Evolutionary conservation across 2,797 vertebrate species (phyloP), one percentile per base, ranked within the genome.

Genomic region (Cygnus olor): DNA sequence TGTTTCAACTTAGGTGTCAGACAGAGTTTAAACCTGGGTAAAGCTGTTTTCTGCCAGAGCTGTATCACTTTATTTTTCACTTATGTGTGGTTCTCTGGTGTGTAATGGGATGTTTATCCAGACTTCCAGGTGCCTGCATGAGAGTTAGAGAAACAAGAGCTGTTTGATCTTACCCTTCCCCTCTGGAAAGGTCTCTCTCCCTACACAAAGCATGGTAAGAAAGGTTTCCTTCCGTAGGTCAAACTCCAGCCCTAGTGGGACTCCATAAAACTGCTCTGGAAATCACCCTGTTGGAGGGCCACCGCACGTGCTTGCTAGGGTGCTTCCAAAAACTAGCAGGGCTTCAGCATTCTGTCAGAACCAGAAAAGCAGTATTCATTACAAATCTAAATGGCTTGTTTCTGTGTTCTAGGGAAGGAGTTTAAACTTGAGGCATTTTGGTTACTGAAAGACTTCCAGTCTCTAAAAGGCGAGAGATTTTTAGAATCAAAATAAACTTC

Each of bases 351-450:
- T 34, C 44, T 63, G 8, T 60, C 10, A 28, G 34, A 80, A 49
- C 3, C 32, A 25, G 61, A 80, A 57, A 0, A 3, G 44, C n/a
- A 0, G 0, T 10, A 9, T 28, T 70, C 42, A n/a, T 87, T 54
- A 68, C 56, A 92, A 85, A 47, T 57, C 56, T 70, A 21, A 27
- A 13, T 54, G 68, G 42, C 0, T 0, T 65, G 28, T 86, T 69
- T 74, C 49, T 85, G 18, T 27, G 36, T 42, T 90, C 36, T 65
- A 21, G 32, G 45, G 24, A 21, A 82, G 65, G 45, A 58, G 58
- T 80, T 85, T 82, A 60, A 94, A 89, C 54, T 58, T 30, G 25
- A 77, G 24, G 49, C 38, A 16, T 76, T 28, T 73, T 80, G 60
- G 65, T 58, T 86, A 69, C 69, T 73, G 7, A 65, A 86, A 89